These are phyloP conservation scores for Pipistrellus kuhlii DNA, from an alignment of 2,797 vertebrate species.

Conservation along the genomic window DNA sequence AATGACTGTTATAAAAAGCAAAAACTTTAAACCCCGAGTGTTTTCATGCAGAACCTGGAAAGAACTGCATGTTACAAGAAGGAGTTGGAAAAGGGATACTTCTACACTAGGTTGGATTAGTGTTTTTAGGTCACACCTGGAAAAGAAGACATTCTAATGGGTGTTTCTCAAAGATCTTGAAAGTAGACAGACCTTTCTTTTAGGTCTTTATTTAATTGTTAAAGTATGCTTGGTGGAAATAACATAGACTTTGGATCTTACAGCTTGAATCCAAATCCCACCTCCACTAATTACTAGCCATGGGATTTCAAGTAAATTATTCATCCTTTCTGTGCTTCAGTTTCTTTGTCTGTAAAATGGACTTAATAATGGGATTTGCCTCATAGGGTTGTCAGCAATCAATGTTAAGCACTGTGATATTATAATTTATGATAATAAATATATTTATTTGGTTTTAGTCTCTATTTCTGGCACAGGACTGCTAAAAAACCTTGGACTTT, in stretches of 20 bases:
- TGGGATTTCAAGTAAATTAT: not conserved
- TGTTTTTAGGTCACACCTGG: not conserved
- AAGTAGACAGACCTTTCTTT: not conserved
- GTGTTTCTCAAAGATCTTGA: not conserved
- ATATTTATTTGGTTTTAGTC: not conserved
- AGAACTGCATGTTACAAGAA: not conserved
- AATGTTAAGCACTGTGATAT: not conserved
- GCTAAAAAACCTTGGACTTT: not conserved
- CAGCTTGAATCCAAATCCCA: not conserved
- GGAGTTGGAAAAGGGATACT: not conserved
- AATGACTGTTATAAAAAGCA: slow-evolving; percentile 13
- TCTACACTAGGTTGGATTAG: not conserved
- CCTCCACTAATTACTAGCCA: not conserved
- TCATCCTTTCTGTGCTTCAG: not conserved
- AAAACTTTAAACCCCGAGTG: not conserved
- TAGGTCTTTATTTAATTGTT: not conserved
- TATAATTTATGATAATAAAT: not conserved
- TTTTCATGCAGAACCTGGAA: not conserved
- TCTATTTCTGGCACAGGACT: not conserved
- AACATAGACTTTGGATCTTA: not conserved
- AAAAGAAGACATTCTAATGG: not conserved
- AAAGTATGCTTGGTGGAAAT: not conserved
- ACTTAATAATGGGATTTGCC: not conserved
- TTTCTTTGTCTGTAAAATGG: not conserved
- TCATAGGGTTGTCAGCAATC: not conserved